A percentile compares a stretch with the other conserved stretches of the same genome.
Conservation (phyloP, 2,113 vertebrate species). For the Grallaria varia region DNA sequence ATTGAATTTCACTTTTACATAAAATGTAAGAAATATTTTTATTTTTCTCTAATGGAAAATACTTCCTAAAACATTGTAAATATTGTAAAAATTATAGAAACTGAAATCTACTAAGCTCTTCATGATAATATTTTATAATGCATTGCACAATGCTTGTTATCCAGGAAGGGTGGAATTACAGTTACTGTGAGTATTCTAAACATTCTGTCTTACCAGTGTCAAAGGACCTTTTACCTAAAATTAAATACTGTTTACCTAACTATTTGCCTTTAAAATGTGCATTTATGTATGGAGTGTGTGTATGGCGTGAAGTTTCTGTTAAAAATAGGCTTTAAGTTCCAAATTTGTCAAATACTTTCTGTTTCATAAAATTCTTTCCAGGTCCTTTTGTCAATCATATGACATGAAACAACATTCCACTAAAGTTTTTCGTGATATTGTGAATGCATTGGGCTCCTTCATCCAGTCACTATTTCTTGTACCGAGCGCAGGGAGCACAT, state of each 20-base stretch:
- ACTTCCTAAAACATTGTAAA: neutral
- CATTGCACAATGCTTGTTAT: neutral
- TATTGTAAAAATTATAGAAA: neutral
- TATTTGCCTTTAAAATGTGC: neutral
- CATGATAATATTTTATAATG: neutral
- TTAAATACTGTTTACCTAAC: neutral
- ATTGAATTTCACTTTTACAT: neutral
- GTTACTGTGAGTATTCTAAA: neutral
- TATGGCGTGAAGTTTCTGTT: neutral
- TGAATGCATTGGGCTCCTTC: constrained; percentile 96
- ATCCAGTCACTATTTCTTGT: constrained; percentile 97
- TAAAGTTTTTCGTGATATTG: constrained; percentile 98
- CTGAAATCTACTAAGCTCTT: neutral
- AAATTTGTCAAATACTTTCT: neutral
- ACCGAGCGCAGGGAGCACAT: constrained; percentile 81
- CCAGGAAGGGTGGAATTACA: neutral
- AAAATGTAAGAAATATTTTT: neutral
- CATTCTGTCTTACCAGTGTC: neutral
- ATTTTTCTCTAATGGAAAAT: neutral
- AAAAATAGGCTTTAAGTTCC: neutral
- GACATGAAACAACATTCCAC: constrained; percentile 99
- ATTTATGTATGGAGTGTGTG: neutral
- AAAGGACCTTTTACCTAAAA: neutral
- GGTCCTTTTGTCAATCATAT: constrained; percentile 97
- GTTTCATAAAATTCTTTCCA: constrained; percentile 65